A percentile compares a stretch with the other conserved stretches of the same genome.
Evolutionary conservation across 2,888 invertebrate species (phyloP).

Genomic region (Ornithoptera alexandrae): DNA sequence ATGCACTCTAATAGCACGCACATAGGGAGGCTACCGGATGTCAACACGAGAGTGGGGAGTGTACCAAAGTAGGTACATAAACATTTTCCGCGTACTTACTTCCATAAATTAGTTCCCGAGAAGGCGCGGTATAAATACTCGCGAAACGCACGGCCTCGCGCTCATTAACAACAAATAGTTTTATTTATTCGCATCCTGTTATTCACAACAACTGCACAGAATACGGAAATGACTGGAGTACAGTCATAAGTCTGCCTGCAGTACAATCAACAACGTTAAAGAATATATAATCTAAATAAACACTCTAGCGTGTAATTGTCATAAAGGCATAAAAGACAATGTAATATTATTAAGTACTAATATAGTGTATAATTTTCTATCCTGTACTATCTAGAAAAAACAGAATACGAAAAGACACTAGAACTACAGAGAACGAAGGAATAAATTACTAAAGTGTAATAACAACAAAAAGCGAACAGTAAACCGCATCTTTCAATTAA

Average conservation of each 20-base stretch:
- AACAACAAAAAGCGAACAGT: constrained; percentile 27
- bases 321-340: no score
- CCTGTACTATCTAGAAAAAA: no score
- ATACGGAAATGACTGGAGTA: constrained; percentile 4
- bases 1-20: constrained; percentile 39
- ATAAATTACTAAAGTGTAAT: neutral
- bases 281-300: neutral
- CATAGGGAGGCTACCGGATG: constrained; percentile 63
- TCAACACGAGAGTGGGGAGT: constrained; percentile 57
- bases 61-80: constrained; percentile 66
- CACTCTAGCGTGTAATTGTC: neutral
- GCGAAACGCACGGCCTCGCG: constrained; percentile 65
- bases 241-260: neutral
- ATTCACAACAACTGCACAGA: constrained; percentile 12
- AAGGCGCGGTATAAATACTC: constrained; percentile 76
- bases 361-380: no score
- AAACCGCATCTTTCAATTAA: constrained; percentile 42
- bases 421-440: neutral
- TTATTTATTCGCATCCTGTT: constrained; percentile 42
- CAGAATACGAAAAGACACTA: no score
- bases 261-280: neutral
- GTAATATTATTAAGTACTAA: no score
- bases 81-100: constrained; percentile 79
- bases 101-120: constrained; percentile 78
- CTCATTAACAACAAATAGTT: constrained; percentile 76